Evolutionary conservation across 1,140 invertebrate species (phyloP), one percentile per base, ranked within the genome.

Genomic region (Scaptomyza hsui): DNA sequence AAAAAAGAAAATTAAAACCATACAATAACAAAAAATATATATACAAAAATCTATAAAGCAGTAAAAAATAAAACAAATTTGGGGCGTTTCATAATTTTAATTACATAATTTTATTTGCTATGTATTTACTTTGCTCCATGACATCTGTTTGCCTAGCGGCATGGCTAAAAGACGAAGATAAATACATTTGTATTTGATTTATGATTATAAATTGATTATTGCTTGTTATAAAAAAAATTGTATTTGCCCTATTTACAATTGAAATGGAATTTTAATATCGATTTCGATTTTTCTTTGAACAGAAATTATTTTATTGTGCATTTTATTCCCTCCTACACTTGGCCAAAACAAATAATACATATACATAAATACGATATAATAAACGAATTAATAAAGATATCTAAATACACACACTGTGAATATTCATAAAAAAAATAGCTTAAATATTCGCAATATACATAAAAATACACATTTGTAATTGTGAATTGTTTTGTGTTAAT

Each of bases 261-360:
- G 4, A 42, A 68, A 51, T 63, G 42, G 42, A 60, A 37, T 74
- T 73, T 73, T 29, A 72, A 72, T 63, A 45, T 53, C 24, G 16
- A 55, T 39, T 64, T 47, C 9, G 29, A 24, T 51, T 42, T 56
- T 48, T 41, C 5, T 65, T 61, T 51, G 18, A 49, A 49, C 49
- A 51, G 13, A 18, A 12, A 41, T 49, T 53, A n/a, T 70, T 60
- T 26, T 32, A 49, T 75, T 35, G 51, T 55, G 15, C 21, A 24
- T 56, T 42, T 53, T 61, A 75, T 62, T 45, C n/a, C 13, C 47
- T 4, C 24, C 24, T 15, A 15, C 24, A 26, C 37, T 24, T 42
- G 35, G 51, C 13, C 44, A 18, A 37, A 67, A 63, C 42, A 73
- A 68, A 68, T 49, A 68, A 2, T 9, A 24, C 10, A 37, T 37